Conservation (phyloP, 2,113 vertebrate genomes). For the Centropus bengalensis region DNA sequence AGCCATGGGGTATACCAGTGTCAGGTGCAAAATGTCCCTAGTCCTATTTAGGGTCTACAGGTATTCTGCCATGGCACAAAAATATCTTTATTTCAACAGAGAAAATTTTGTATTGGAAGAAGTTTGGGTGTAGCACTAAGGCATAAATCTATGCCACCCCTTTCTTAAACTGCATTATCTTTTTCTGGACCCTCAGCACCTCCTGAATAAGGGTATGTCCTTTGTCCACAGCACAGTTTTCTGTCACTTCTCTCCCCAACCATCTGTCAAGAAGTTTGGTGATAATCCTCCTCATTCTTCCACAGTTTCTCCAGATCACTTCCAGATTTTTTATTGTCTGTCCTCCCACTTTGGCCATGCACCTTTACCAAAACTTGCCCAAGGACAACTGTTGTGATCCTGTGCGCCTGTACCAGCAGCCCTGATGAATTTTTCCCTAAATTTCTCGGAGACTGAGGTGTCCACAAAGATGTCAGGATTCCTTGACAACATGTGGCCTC, state of each 20-base stretch:
- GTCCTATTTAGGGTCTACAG: neutral
- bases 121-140: neutral
- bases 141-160: neutral
- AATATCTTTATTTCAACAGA: neutral
- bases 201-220: neutral
- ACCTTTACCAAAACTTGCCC: neutral
- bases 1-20: neutral
- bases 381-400: neutral
- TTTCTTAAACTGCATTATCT: neutral
- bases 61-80: neutral
- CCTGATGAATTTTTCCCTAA: neutral
- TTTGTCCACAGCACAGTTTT: neutral
- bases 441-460: neutral
- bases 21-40: neutral
- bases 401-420: neutral
- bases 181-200: neutral
- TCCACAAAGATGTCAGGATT: neutral
- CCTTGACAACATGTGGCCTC: neutral
- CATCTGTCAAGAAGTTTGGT: neutral
- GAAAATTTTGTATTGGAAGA: neutral
- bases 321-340: neutral
- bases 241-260: neutral
- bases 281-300: neutral
- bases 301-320: neutral
- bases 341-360: neutral